phyloP scores from a whole-genome alignment of 2,113 vertebrate species.

The Chelonoidis abingdonii region DNA sequence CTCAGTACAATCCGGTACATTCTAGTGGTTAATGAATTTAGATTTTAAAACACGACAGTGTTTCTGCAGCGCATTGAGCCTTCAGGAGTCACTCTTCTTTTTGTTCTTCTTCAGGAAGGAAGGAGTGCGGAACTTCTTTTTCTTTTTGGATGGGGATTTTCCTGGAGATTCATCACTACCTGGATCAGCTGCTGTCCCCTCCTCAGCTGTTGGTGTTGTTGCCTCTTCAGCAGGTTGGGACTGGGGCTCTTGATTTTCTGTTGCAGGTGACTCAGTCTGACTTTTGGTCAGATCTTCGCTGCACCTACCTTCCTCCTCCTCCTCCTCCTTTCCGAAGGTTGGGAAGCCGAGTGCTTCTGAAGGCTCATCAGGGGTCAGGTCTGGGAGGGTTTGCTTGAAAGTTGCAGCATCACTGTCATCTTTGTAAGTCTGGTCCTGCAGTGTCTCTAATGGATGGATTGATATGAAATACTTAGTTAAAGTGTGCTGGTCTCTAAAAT shows the following conservation, averaged over 20 bases:
- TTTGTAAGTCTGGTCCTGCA: constrained; percentile 82
- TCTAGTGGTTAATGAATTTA: constrained; percentile 86
- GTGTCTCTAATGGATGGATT: constrained; percentile 79
- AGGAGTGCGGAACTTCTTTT: constrained; percentile 99
- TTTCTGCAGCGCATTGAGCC: constrained; percentile 65
- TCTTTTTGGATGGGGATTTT: constrained; percentile 99
- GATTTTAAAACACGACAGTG: constrained; percentile 71
- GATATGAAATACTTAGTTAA: constrained; percentile 36
- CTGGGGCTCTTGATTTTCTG: constrained; percentile 76
- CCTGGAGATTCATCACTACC: constrained; percentile 95
- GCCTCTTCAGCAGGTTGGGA: constrained; percentile 67
- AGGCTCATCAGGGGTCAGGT: constrained; percentile 93
- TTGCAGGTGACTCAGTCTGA: constrained; percentile 48
- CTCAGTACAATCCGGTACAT: constrained; percentile 83
- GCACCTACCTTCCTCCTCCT: constrained; percentile 60
- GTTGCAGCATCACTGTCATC: constrained; percentile 93
- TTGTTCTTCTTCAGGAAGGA: constrained; percentile 99
- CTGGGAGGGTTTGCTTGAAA: constrained; percentile 94
- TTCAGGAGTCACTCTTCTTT: constrained; percentile 94
- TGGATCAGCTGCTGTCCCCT: constrained; percentile 82
- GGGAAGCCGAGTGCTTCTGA: constrained; percentile 88
- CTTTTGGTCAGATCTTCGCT: constrained; percentile 66
- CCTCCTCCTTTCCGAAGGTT: constrained; percentile 77
- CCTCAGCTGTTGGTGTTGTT: constrained; percentile 77
- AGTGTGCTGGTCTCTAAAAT: not conserved